Conservation (phyloP, 2,113 vertebrate species). For the Myodes glareolus region DNA sequence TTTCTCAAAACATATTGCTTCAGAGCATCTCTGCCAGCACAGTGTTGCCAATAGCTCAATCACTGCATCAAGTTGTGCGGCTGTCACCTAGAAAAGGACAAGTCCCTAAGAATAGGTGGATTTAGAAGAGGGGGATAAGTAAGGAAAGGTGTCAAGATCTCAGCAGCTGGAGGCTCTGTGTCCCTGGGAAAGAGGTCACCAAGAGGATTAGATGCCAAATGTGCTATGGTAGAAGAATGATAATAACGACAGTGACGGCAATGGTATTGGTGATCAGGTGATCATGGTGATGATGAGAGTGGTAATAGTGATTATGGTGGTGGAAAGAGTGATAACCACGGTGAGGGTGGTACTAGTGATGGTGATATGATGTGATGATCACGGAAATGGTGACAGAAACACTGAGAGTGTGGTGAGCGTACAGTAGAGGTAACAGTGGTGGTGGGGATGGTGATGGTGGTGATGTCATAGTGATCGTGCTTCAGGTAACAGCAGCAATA, state of each 20-base stretch:
- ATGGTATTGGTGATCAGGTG: neutral
- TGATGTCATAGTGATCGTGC: rapidly evolving
- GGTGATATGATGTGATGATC: neutral
- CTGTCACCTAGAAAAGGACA: neutral
- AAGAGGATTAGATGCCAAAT: neutral
- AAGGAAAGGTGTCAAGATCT: neutral
- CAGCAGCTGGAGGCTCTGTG: neutral
- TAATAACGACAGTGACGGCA: too few species aligned
- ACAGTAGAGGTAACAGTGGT: neutral
- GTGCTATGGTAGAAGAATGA: neutral
- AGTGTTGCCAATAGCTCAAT: neutral
- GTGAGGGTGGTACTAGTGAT: neutral
- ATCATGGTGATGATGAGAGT: neutral
- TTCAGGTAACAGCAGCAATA: neutral
- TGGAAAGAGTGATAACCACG: neutral
- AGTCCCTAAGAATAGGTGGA: neutral
- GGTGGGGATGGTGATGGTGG: neutral
- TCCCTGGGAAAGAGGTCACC: neutral
- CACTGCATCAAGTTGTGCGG: neutral
- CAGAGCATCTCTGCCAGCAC: neutral
- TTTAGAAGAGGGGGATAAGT: neutral
- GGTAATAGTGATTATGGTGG: neutral
- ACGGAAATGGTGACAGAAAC: neutral
- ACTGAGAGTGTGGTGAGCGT: neutral
- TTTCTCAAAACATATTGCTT: neutral